Evolutionary conservation across 2,888 invertebrate genomes (phyloP).

Genomic region (Actias luna): DNA sequence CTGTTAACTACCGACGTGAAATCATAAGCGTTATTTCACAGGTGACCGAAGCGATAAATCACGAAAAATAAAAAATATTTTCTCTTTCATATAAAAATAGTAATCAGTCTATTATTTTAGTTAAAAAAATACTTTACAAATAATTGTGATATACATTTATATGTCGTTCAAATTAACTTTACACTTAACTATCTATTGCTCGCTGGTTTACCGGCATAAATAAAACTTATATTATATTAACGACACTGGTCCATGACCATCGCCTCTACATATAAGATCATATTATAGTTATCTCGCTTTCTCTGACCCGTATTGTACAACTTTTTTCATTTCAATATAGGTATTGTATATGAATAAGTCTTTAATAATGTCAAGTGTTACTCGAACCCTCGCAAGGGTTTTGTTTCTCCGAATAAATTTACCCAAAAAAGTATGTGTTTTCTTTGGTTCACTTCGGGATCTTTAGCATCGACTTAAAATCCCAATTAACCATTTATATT

Average conservation of each 20-base stretch:
- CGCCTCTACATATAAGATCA: neutral
- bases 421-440: too few species aligned
- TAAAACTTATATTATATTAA: neutral
- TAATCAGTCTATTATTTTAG: constrained; percentile 7
- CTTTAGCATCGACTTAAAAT: too few species aligned
- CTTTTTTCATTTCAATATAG: too few species aligned
- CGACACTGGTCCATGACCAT: neutral
- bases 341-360: too few species aligned
- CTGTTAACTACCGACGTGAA: too few species aligned
- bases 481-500: too few species aligned
- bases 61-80: neutral
- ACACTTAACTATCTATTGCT: neutral
- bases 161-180: neutral
- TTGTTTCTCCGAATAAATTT: too few species aligned
- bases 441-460: too few species aligned
- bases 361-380: too few species aligned
- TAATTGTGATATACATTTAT: neutral
- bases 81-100: neutral
- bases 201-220: neutral
- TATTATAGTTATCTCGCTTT: neutral
- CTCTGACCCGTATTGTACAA: neutral
- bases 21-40: too few species aligned
- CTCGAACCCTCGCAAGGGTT: too few species aligned
- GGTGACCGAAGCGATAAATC: neutral
- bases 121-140: neutral